Base-by-base conservation (phyloP, 53 echinoderm and acorn worm genomes). In the Luidia sarsii region DNA sequence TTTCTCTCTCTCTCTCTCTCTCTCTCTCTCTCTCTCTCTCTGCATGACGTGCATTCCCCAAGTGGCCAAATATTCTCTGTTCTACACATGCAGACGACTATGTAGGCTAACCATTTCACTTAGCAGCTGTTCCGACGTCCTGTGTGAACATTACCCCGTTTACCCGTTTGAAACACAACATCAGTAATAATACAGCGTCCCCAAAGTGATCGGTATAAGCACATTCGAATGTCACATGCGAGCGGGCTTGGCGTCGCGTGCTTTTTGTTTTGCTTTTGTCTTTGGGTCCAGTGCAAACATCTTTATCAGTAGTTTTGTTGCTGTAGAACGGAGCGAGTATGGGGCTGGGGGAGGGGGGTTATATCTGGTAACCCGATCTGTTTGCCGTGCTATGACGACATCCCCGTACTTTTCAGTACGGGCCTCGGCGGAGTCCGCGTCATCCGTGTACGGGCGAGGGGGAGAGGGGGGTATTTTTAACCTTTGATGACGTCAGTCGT, bases 321-420 rank as follows among this genome's bases (percentile, higher is more conserved):
- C n/a, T n/a, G n/a, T n/a, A n/a, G n/a, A n/a, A n/a, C n/a, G n/a
- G n/a, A n/a, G n/a, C n/a, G n/a, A n/a, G n/a, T n/a, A n/a, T n/a
- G n/a, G n/a, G n/a, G n/a, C n/a, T n/a, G n/a, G n/a, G n/a, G n/a
- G n/a, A n/a, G 33, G 14, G 33, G 10, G 38, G 38, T 15, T 8
- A 72, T 27, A 28, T 72, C 0, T 39, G 15, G n/a, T 39, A 56
- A 27, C 27, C 55, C 24, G 70, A 35, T 38, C 55, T 37, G 8
- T 71, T 72, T 56, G 38, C 33, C 45, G 34, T 27, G 15, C 24
- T 24, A 72, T 56, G 72, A 72, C 72, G 72, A 33, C 72, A 72
- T 1, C 56, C n/a, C 39, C 7, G 54, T 7, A 24, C 2, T 31
- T 13, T 56, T 56, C 36, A 39, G 7, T 36, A 37, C 38, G 54